A percentile compares a stretch with the other conserved stretches of the same genome.
Conservation (phyloP, 1,140 invertebrate genomes). For the Teleogryllus occipitalis region DNA sequence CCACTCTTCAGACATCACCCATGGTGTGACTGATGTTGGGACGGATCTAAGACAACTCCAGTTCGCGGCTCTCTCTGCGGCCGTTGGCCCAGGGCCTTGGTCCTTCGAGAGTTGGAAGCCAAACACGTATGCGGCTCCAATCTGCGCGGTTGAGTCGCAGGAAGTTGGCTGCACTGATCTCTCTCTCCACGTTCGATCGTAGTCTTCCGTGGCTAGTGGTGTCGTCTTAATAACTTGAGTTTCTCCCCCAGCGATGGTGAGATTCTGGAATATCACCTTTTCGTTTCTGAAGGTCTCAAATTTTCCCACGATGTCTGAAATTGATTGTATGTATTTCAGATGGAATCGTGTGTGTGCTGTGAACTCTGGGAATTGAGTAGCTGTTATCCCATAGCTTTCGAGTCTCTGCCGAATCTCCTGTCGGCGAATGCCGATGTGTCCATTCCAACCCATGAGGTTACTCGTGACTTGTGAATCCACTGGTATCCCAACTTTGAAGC, state of each 20-base stretch:
- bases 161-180: no score
- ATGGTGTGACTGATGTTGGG: no score
- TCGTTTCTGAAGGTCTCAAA: constrained; percentile 25
- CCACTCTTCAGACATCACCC: no score
- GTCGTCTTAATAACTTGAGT: no score
- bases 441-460: constrained; percentile 23
- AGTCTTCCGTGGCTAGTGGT: no score
- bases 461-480: constrained; percentile 15
- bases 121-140: no score
- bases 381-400: constrained; percentile 25
- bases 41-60: no score
- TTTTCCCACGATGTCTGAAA: constrained; percentile 25
- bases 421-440: constrained; percentile 24
- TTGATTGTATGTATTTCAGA: constrained; percentile 23
- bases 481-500: constrained; percentile 26
- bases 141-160: no score
- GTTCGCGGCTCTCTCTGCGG: no score
- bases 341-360: constrained; percentile 26
- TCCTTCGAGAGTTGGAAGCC: no score
- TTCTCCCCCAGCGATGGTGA: constrained; percentile 20
- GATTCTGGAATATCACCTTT: constrained; percentile 26
- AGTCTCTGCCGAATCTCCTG: constrained; percentile 26
- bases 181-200: no score
- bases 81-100: no score
- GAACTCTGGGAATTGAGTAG: constrained; percentile 23